These are phyloP conservation scores for Tipula confusa DNA, from an alignment of 2,888 invertebrate genomes.

Conservation along the genomic window DNA sequence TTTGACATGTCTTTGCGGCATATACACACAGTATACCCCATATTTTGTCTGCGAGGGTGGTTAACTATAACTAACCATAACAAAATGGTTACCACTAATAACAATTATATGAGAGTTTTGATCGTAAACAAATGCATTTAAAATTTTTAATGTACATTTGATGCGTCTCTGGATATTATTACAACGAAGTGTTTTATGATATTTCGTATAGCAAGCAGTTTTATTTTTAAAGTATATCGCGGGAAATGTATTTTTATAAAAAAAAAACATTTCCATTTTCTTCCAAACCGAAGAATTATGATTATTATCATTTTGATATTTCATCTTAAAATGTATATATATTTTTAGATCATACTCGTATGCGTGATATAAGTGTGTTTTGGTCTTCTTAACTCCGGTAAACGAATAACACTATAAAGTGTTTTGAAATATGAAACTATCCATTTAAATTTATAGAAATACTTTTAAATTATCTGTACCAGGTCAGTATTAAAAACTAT, in stretches of 20 bases:
- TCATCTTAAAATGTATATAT: not conserved
- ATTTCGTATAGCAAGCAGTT: not conserved
- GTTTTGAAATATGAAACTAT: not conserved
- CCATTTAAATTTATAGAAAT: too few species aligned
- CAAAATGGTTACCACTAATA: not conserved
- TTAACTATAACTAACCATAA: not conserved
- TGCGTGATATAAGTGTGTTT: not conserved
- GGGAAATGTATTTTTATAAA: not conserved
- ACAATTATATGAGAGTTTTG: not conserved
- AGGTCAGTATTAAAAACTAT: not conserved
- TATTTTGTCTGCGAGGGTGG: not conserved
- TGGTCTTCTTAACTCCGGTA: too few species aligned
- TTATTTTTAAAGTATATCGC: slow-evolving; percentile 4
- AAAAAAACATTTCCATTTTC: not conserved
- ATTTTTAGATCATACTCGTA: not conserved
- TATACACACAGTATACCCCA: not conserved
- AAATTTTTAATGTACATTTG: not conserved
- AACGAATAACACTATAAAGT: not conserved
- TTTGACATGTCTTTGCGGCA: not conserved
- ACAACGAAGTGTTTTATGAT: not conserved
- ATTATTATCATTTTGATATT: not conserved
- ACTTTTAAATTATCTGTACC: too few species aligned
- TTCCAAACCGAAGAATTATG: not conserved
- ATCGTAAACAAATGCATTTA: not conserved
- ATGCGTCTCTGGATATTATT: not conserved